Conservation (phyloP, 1,140 invertebrate genomes). For the Periplaneta americana region DNA sequence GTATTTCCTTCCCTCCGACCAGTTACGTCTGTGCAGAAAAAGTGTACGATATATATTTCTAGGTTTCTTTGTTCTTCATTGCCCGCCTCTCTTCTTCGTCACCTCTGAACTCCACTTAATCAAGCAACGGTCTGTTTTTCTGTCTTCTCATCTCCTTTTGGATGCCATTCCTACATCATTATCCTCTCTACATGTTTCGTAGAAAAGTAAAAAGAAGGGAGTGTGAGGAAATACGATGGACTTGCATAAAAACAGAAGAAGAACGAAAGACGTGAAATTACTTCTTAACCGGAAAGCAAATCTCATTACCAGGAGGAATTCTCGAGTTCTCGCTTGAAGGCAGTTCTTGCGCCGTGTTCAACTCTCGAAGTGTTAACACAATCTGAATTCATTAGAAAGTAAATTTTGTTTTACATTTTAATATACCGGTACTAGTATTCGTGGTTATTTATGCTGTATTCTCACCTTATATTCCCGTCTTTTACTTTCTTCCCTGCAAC, state of each 20-base stretch:
- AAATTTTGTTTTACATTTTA: too few species aligned
- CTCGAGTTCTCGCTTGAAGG: not conserved
- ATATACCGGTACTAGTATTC: too few species aligned
- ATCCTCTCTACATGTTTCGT: not conserved
- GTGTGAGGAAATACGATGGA: too few species aligned
- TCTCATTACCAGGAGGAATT: not conserved
- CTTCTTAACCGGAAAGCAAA: not conserved
- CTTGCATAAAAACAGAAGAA: not conserved
- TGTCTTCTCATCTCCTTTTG: not conserved
- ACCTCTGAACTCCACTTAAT: not conserved
- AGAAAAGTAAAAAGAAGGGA: not conserved
- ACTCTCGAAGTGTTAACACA: not conserved
- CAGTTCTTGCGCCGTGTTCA: not conserved
- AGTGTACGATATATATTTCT: not conserved
- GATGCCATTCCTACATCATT: not conserved
- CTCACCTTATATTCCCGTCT: too few species aligned
- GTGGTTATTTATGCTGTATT: too few species aligned
- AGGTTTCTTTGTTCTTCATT: not conserved
- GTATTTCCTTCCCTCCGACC: not conserved
- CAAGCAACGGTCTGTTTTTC: not conserved
- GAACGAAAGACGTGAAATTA: not conserved
- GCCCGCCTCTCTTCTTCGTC: not conserved
- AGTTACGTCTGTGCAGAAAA: not conserved
- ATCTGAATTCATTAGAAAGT: too few species aligned
- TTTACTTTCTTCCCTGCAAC: too few species aligned